These are phyloP conservation scores for Coptodon bakossiorum DNA, from an alignment of 2,113 vertebrate genomes.

Conservation along the genomic window DNA sequence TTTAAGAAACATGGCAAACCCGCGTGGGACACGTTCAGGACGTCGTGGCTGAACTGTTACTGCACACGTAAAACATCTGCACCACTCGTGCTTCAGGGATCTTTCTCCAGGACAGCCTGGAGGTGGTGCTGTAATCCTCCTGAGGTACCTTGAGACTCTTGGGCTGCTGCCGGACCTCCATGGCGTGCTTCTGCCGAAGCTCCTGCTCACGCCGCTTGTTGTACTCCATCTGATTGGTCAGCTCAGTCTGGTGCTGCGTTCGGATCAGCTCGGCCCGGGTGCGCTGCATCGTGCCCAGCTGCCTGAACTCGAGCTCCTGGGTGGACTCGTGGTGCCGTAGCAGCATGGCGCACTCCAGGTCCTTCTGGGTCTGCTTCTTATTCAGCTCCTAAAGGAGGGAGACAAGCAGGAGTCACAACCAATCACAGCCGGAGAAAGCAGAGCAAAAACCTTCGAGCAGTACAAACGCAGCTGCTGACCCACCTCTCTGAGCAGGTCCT, in stretches of 20 bases:
- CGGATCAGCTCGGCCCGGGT: slow-evolving; percentile 85
- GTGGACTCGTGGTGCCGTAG: slow-evolving; percentile 87
- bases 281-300: slow-evolving; percentile 79
- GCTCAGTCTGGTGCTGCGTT: slow-evolving; percentile 88
- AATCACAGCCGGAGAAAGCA: fast-evolving
- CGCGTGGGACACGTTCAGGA: no score
- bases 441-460: fast-evolving
- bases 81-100: not conserved
- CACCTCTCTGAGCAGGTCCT: slow-evolving; percentile 88
- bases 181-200: slow-evolving; percentile 82
- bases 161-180: slow-evolving; percentile 89
- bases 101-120: not conserved
- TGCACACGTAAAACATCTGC: not conserved
- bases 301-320: slow-evolving; percentile 84
- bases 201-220: slow-evolving; percentile 87
- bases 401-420: not conserved
- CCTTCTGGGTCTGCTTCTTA: slow-evolving; percentile 90
- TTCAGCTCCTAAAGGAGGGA: slow-evolving; percentile 77
- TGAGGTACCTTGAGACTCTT: slow-evolving; percentile 86
- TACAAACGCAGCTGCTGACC: not conserved
- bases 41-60: no score
- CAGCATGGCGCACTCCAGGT: slow-evolving; percentile 86
- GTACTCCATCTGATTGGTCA: slow-evolving; percentile 91
- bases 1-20: no score
- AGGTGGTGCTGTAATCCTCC: not conserved